Conservation (phyloP, 2,113 vertebrate genomes). For the Poicephalus meyeri region DNA sequence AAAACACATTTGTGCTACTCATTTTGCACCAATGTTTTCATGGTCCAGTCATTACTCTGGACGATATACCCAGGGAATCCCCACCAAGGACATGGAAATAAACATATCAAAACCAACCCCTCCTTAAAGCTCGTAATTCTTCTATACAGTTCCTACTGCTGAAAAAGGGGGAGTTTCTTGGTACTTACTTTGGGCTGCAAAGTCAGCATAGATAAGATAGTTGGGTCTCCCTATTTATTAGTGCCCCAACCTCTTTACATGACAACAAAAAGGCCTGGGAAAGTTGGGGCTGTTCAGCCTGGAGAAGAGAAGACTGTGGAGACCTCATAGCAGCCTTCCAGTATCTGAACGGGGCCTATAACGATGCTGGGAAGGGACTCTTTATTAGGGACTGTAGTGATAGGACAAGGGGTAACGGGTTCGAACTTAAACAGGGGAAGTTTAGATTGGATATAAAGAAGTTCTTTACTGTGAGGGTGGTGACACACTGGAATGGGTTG, state of each 20-base stretch:
- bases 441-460: too few species aligned
- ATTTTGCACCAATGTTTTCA: background rate
- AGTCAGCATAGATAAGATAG: background rate
- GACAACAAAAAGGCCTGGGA: background rate
- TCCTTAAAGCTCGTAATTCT: background rate
- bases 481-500: too few species aligned
- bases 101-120: background rate
- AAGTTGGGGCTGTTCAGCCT: too few species aligned
- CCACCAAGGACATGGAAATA: background rate
- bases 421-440: too few species aligned
- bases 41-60: background rate
- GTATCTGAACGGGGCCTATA: too few species aligned
- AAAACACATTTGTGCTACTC: background rate
- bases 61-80: background rate
- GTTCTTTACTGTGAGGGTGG: too few species aligned
- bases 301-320: too few species aligned
- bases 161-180: background rate
- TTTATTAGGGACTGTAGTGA: too few species aligned
- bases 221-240: background rate
- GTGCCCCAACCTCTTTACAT: background rate
- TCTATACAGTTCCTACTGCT: background rate
- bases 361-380: too few species aligned
- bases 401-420: too few species aligned
- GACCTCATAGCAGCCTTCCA: too few species aligned
- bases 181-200: background rate